Base-by-base conservation (phyloP, 2,888 invertebrate genomes). In the Hyppa rectilinea region DNA sequence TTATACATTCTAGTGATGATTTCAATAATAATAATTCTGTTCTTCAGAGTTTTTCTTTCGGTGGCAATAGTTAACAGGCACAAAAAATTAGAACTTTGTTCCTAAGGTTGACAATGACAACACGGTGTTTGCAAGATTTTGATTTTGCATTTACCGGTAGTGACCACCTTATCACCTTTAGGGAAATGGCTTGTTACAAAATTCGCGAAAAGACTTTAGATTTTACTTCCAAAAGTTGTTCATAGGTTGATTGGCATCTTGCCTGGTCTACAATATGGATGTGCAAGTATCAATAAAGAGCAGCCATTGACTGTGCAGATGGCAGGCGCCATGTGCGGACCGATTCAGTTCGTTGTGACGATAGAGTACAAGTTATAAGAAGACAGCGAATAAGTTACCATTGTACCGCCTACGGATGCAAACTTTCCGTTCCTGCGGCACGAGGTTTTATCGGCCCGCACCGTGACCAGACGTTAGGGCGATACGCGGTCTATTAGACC, bases 241-340 rank as follows among this genome's bases (percentile, higher is more conserved):
- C 5, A 23, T 20, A 60, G 6, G 34, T 45, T 49, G 40, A n/a
- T 47, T 14, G 2, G 5, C 12, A 43, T 47, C 29, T 43, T 38
- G 23, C 14, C 20, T 12, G 36, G 6, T 10, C 0, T 5, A 26
- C n/a, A 70, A 63, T 40, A 65, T 40, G 52, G 52, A 64, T 52
- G n/a, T 68, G 62, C 62, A 67, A 60, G 62, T 40, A 58, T 53
- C 64, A 74, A 82, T 83, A 81, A 81, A 72, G 61, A 72, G 38
- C 53, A 66, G 47, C 79, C 76, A 81, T 81, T 83, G 74, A 75
- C 73, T 65, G 71, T 49, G 23, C 75, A 70, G 61, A 67, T 70
- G 76, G 65, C 55, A 58, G 58, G 65, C 72, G 67, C 59, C 71
- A 71, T 74, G 61, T 81, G 74, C 40, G 43, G 45, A 62, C 47